phyloP scores from a whole-genome alignment of 2,888 invertebrate genomes.

The Drosophila rubida region DNA sequence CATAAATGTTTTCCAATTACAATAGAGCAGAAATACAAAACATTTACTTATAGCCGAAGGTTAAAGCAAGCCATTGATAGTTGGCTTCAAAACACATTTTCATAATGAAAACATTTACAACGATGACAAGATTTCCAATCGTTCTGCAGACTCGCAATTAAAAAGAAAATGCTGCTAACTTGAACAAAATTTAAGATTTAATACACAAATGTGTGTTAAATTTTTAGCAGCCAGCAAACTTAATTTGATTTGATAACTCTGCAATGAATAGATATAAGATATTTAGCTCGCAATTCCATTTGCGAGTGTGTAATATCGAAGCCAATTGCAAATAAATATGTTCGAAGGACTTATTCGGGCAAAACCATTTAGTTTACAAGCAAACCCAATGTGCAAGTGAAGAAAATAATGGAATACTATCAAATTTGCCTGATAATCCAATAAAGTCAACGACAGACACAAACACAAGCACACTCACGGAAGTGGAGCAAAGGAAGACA shows the following conservation, averaged over 20 bases:
- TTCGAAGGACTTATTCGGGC: conserved; percentile 34
- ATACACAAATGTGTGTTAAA: neutral
- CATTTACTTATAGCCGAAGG: too few relatives aligned
- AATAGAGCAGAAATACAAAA: too few relatives aligned
- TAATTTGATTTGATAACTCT: neutral
- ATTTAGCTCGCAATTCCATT: conserved; percentile 33
- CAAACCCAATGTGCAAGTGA: conserved; percentile 53
- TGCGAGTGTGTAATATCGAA: conserved; percentile 8
- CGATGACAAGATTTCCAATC: too few relatives aligned
- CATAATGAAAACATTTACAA: too few relatives aligned
- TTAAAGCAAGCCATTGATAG: neutral
- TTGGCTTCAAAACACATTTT: too few relatives aligned
- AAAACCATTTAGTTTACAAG: conserved; percentile 46
- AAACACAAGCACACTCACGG: conserved; percentile 3
- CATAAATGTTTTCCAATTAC: neutral
- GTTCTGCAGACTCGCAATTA: too few relatives aligned
- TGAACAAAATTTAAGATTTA: too few relatives aligned
- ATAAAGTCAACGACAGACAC: conserved; percentile 65
- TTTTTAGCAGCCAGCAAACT: neutral
- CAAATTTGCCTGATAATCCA: conserved; percentile 79
- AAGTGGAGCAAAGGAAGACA: conserved; percentile 5
- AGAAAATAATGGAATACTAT: conserved; percentile 56
- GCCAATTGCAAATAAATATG: conserved; percentile 43
- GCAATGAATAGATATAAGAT: neutral
- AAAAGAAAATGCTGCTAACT: too few relatives aligned